Base-by-base conservation (phyloP, 2,888 invertebrate genomes). In the Eucera pruinosa region DNA sequence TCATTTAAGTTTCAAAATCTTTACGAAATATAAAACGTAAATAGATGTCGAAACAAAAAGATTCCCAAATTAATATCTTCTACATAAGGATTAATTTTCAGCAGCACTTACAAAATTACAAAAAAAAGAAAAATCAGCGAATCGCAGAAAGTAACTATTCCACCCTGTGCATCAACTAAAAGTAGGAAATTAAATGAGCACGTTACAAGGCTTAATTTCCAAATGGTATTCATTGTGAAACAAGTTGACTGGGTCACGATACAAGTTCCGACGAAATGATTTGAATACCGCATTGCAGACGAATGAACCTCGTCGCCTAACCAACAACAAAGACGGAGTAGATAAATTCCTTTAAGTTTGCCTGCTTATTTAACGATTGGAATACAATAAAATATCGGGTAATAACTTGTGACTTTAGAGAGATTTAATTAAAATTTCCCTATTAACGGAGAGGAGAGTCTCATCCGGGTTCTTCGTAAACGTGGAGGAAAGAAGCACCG, bases 361-460 rank as follows among this genome's bases (percentile, higher is more conserved):
- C 11, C 9, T n/a, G 45, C 18, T 27, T 39, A 20, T 27, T 57
- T 57, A 47, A 55, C 47, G 27, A 48, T 25, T 25, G 15, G 25
- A 36, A 39, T 11, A 27, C 27, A 39, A 36, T 36, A 47, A 55
- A 15, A 45, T 45, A n/a, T 6, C 33, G 5, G 18, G 25, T 36
- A 15, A 57, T 15, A 25, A 9, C 18, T 30, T 33, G 20, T 6
- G 41, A 50, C 39, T 11, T 23, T 20, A 36, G 18, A 23, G 18
- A 33, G 18, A n/a, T 62, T 67, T 62, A 52, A 67, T 73, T 62
- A 58, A 74, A 73, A 77, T 58, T 58, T 50, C 47, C 23, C 15
- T 43, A 41, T 67, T 23, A 67, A 67, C 27, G 23, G 27, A 73
- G 7, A n/a, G 25, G 15, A 15, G 18, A 2, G 18, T 6, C 30